Base-by-base conservation (phyloP, 2,113 vertebrate species). In the Labeo catla region DNA sequence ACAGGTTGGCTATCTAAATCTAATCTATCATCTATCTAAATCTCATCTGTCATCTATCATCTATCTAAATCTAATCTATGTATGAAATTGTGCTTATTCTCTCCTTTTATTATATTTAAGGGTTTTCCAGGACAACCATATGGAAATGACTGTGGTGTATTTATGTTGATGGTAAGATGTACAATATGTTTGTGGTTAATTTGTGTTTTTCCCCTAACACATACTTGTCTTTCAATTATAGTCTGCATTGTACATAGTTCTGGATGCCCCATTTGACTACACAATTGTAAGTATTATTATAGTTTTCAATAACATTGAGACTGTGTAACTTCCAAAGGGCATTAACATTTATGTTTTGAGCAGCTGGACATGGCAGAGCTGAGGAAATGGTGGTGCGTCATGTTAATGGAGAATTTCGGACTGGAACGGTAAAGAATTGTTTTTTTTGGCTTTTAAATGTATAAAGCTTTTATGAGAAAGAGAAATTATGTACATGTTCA, bases 191-290 rank as follows among this genome's bases (percentile, higher is more conserved):
- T 50, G 49, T 50, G 49, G 11, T 50, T 50, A 70, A 70, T 39
- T 39, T 70, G 8, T 70, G 36, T 43, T 16, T 66, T 66, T 34
- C 23, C n/a, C 9, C 10, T 11, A 52, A 52, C 21, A 43, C 68
- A 21, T 5, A 72, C 39, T 8, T 45, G 36, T 72, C 16, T 72
- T 72, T 43, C 68, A 72, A 43, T 72, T 72, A 72, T 45, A 72
- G 68, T 72, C 68, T 72, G 28, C 68, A 72, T 68, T 36, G 65
- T 68, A 68, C 28, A 36, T 72, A 39, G 68, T 72, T 36, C 68
- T 45, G 36, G 68, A 45, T 72, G 68, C 36, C 39, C 68, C 68
- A 45, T 72, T 72, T 72, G 36, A 72, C 68, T 72, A 45, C 36
- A 72, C 68, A 72, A 72, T 72, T 50, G 23, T 72, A 52, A 52